Evolutionary conservation across 2,797 vertebrate genomes (phyloP).

Genomic region (Labeo calbasu): DNA sequence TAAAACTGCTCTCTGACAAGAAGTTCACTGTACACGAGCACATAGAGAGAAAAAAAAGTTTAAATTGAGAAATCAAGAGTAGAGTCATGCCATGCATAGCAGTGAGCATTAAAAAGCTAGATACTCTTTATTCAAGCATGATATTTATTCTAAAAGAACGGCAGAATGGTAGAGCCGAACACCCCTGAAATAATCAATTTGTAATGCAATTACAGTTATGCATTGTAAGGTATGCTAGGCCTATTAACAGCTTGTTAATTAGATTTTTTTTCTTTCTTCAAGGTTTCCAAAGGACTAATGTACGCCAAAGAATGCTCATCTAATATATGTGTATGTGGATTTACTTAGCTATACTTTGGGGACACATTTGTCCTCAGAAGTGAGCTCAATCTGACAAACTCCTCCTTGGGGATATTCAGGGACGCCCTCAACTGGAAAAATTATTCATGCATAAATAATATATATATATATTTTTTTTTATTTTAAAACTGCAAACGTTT

Average conservation of each 20-base stretch:
- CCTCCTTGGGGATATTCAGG: neutral
- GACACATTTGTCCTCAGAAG: conserved; percentile 10
- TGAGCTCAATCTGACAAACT: conserved; percentile 10
- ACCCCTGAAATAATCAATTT: conserved; percentile 29
- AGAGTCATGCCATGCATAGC: conserved; percentile 14
- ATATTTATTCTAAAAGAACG: conserved; percentile 35
- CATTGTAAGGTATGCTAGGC: neutral
- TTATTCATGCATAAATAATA: neutral
- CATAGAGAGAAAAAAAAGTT: neutral
- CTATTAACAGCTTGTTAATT: conserved; percentile 12
- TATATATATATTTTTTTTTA: neutral
- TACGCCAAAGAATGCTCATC: neutral
- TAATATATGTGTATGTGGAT: neutral
- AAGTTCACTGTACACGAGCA: neutral
- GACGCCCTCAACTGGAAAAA: neutral
- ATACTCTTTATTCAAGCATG: conserved; percentile 24
- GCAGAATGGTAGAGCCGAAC: neutral
- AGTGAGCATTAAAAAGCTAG: neutral
- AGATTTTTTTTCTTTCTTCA: neutral
- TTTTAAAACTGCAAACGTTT: neutral
- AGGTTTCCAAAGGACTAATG: neutral
- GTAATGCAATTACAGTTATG: conserved; percentile 20
- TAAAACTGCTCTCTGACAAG: neutral
- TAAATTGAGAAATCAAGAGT: conserved; percentile 6
- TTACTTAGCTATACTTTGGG: conserved; percentile 12